Evolutionary conservation across 2,888 invertebrate genomes (phyloP).

Genomic region (Caenorhabditis sp.): DNA sequence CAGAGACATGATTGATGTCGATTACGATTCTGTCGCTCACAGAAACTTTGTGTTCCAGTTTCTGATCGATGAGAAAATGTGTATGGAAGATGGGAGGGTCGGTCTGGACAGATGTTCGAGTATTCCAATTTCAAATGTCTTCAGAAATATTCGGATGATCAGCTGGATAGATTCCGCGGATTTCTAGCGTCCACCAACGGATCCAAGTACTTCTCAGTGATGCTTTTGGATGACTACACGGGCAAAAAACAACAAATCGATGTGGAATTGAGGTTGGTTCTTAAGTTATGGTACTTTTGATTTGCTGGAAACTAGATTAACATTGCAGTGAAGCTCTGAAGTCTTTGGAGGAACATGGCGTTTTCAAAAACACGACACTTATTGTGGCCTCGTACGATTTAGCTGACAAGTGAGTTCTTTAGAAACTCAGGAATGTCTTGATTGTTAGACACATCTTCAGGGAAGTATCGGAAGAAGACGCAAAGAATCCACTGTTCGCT

Average conservation of each 20-base stretch:
- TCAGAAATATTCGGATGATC: constrained; percentile 38
- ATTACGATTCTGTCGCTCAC: constrained; percentile 38
- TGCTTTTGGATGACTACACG: constrained; percentile 43
- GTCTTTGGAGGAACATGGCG: constrained; percentile 8
- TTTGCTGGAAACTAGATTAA: neutral
- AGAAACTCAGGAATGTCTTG: neutral
- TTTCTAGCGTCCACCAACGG: constrained; percentile 27
- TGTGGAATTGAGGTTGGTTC: constrained; percentile 24
- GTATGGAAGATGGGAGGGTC: constrained; percentile 46
- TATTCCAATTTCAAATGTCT: neutral
- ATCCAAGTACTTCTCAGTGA: constrained; percentile 30
- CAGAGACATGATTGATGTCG: constrained; percentile 30
- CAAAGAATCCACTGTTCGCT: constrained; percentile 38
- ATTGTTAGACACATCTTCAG: constrained; percentile 3
- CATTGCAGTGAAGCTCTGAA: constrained; percentile 30
- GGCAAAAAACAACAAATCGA: constrained; percentile 26
- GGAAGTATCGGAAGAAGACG: constrained; percentile 22
- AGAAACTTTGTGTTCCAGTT: constrained; percentile 40
- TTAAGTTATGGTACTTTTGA: neutral
- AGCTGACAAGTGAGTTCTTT: constrained; percentile 9
- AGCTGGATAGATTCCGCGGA: constrained; percentile 21
- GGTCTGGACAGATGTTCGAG: too few relatives aligned
- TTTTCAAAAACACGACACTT: constrained; percentile 36
- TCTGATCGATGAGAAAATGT: constrained; percentile 37
- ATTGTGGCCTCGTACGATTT: constrained; percentile 31